These are phyloP conservation scores for Poecile atricapillus DNA, from an alignment of 2,113 vertebrate species.

Conservation along the genomic window DNA sequence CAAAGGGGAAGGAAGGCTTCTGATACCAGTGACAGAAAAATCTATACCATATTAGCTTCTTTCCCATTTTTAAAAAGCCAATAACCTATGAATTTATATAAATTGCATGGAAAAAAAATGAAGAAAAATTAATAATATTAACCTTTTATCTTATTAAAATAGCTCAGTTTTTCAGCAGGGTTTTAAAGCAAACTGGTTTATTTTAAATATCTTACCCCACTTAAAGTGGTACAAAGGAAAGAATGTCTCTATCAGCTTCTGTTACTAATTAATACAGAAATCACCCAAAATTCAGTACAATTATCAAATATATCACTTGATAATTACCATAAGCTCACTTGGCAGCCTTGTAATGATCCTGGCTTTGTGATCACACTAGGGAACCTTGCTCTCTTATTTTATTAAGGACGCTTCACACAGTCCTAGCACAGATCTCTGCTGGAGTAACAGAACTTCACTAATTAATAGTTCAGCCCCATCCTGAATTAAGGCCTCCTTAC, in stretches of 20 bases:
- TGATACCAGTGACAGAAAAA: not conserved
- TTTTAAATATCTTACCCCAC: not conserved
- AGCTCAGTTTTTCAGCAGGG: not conserved
- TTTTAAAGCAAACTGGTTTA: not conserved
- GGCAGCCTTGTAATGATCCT: not conserved
- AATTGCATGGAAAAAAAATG: not conserved
- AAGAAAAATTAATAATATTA: not conserved
- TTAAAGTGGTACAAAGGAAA: not conserved
- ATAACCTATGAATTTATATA: not conserved
- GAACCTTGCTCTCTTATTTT: constrained; percentile 15
- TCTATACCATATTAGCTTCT: not conserved
- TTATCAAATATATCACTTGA: constrained; percentile 23
- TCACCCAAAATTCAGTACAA: not conserved
- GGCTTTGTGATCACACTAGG: constrained; percentile 17
- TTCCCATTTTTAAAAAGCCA: not conserved
- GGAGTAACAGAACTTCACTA: constrained; percentile 15
- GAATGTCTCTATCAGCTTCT: not conserved
- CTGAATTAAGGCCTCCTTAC: not conserved
- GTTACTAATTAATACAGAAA: not conserved
- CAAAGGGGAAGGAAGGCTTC: not conserved
- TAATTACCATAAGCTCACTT: constrained; percentile 39
- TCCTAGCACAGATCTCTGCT: not conserved
- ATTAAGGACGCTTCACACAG: constrained; percentile 16
- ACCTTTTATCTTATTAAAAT: not conserved
- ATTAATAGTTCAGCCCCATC: constrained; percentile 30